These are phyloP conservation scores for Leptopilina boulardi DNA, from an alignment of 1,140 invertebrate species.

Conservation along the genomic window DNA sequence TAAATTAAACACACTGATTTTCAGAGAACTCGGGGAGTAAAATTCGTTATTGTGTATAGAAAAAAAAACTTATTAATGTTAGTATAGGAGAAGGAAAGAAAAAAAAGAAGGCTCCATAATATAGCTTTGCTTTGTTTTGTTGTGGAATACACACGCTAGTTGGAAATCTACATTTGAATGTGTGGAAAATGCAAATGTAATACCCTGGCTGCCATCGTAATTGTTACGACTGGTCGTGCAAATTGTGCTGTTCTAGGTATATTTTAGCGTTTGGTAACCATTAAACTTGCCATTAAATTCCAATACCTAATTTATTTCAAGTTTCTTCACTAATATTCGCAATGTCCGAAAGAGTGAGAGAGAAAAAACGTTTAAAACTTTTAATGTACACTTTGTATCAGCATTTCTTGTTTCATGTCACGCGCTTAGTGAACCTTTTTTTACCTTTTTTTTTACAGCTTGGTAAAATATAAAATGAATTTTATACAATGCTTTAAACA, in stretches of 20 bases:
- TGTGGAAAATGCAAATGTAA: conserved; percentile 54
- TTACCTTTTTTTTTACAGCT: neutral
- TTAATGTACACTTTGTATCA: neutral
- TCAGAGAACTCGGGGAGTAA: neutral
- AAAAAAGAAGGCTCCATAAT: neutral
- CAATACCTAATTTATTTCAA: conserved; percentile 19
- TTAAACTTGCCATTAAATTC: conserved; percentile 24
- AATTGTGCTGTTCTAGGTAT: conserved; percentile 39
- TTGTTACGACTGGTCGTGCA: conserved; percentile 44
- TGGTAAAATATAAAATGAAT: no score
- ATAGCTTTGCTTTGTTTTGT: conserved; percentile 37
- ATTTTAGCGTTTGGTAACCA: conserved; percentile 10
- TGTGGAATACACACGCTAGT: conserved; percentile 14
- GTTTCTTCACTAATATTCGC: conserved; percentile 7
- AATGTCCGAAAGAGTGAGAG: neutral
- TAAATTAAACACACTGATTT: neutral
- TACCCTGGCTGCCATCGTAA: conserved; percentile 51
- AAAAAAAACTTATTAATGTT: conserved; percentile 12
- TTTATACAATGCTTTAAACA: no score
- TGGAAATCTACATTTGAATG: conserved; percentile 53
- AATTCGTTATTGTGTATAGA: conserved; percentile 11
- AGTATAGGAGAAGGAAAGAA: no score
- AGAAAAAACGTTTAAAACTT: neutral
- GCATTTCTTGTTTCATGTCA: neutral
- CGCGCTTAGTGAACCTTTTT: neutral